These are phyloP conservation scores for Eupithecia abbreviata DNA, from an alignment of 2,888 invertebrate species.

Conservation along the genomic window DNA sequence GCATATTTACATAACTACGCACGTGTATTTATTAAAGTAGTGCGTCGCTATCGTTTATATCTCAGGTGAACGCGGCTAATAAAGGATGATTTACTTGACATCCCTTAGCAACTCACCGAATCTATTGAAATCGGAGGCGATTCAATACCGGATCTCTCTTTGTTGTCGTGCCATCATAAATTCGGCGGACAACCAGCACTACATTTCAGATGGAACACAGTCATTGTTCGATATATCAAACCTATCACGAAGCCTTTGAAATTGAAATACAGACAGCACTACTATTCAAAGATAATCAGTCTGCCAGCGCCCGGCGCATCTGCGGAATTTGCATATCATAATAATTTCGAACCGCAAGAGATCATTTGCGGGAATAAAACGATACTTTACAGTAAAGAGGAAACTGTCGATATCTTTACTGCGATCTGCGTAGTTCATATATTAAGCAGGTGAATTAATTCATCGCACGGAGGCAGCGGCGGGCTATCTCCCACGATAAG, in stretches of 20 bases:
- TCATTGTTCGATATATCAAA: slow-evolving; percentile 43
- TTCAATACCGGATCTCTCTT: slow-evolving; percentile 55
- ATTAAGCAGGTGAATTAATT: slow-evolving; percentile 76
- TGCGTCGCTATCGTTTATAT: slow-evolving; percentile 6
- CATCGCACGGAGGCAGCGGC: slow-evolving; percentile 70
- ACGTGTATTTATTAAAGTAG: slow-evolving; percentile 14
- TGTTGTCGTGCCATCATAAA: slow-evolving; percentile 61
- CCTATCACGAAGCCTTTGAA: slow-evolving; percentile 41
- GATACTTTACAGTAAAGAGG: slow-evolving; percentile 56
- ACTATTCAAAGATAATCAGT: slow-evolving; percentile 41
- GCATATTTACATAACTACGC: slow-evolving; percentile 33
- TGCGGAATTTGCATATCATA: slow-evolving; percentile 47
- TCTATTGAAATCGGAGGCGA: slow-evolving; percentile 35
- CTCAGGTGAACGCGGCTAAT: slow-evolving; percentile 21
- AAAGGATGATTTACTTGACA: slow-evolving; percentile 34
- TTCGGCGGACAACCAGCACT: slow-evolving; percentile 54
- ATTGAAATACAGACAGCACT: slow-evolving; percentile 44
- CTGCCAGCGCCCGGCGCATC: slow-evolving; percentile 34
- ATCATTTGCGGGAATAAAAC: slow-evolving; percentile 56
- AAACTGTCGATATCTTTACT: slow-evolving; percentile 72
- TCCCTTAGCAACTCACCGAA: slow-evolving; percentile 32
- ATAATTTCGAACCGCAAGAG: slow-evolving; percentile 61
- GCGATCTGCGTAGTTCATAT: slow-evolving; percentile 74
- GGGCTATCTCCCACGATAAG: slow-evolving; percentile 70
- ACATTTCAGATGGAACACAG: slow-evolving; percentile 57